Conservation (phyloP, 2,888 invertebrate genomes). For the Corythucha ciliata region DNA sequence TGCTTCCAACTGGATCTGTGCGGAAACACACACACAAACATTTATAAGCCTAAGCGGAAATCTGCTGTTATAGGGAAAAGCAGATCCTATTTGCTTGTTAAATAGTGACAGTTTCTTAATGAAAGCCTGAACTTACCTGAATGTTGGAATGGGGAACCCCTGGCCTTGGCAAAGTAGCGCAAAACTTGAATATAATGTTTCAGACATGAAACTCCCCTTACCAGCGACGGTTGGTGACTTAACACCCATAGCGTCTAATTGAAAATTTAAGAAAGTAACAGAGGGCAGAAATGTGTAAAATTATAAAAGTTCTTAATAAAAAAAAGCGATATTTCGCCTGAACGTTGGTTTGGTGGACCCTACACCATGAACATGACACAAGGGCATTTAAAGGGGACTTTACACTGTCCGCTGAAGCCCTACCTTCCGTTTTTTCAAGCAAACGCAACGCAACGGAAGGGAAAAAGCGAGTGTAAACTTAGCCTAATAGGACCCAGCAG, state of each 20-base stretch:
- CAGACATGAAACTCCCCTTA: constrained; percentile 46
- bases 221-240: constrained; percentile 52
- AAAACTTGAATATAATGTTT: constrained; percentile 39
- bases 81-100: neutral
- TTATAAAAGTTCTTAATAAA: too few relatives aligned
- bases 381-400: too few relatives aligned
- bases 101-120: neutral
- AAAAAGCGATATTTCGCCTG: constrained; percentile 40
- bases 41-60: neutral
- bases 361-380: too few relatives aligned
- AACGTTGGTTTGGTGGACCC: too few relatives aligned
- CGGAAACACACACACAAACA: neutral
- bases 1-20: constrained; percentile 29
- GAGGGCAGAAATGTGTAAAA: too few relatives aligned
- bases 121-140: constrained; percentile 45
- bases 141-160: constrained; percentile 49
- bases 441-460: too few relatives aligned
- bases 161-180: constrained; percentile 49
- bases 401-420: too few relatives aligned
- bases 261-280: too few relatives aligned
- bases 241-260: constrained; percentile 54
- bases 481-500: too few relatives aligned
- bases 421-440: too few relatives aligned
- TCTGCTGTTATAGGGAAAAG: neutral
- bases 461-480: too few relatives aligned